Evolutionary conservation across 2,113 vertebrate genomes (phyloP).

Genomic region (Oreocharis arfaki): DNA sequence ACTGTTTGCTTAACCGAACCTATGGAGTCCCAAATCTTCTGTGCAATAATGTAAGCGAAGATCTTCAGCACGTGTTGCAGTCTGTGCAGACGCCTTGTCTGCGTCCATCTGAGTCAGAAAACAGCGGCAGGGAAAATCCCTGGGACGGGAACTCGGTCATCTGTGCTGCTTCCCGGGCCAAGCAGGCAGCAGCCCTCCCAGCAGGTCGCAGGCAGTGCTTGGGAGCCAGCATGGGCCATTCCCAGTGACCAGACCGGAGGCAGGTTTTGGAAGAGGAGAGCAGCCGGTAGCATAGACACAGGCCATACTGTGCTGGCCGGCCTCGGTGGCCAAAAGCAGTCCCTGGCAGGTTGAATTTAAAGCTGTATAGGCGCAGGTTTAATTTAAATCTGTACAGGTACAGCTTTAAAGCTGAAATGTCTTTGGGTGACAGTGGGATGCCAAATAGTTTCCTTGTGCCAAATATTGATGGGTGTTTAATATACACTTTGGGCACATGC

Average conservation of each 20-base stretch:
- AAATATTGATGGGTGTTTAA: constrained; percentile 44
- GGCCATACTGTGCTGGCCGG: background rate
- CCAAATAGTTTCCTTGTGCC: background rate
- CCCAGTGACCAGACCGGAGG: constrained; percentile 17
- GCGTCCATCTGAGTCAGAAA: background rate
- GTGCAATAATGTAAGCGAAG: background rate
- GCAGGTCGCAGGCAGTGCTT: constrained; percentile 6
- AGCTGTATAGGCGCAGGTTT: background rate
- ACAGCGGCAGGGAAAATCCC: constrained; percentile 52
- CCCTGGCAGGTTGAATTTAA: background rate
- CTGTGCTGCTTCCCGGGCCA: background rate
- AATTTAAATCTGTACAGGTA: background rate
- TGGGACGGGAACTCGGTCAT: background rate
- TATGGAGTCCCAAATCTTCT: background rate
- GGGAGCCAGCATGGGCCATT: constrained; percentile 7
- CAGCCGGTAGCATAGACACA: background rate
- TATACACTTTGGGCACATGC: constrained; percentile 18
- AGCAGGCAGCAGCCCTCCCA: constrained; percentile 51
- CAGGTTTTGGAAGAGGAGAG: constrained; percentile 9
- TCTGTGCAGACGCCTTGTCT: background rate
- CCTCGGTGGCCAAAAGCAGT: background rate
- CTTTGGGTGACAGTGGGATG: background rate
- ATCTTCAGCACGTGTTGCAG: background rate
- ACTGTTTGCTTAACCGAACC: background rate
- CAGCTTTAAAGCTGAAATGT: background rate